A percentile compares a stretch with the other conserved stretches of the same genome.
These are phyloP conservation scores for Oscheius sp. DNA, from an alignment of 2,888 invertebrate genomes.

Conservation along the genomic window DNA sequence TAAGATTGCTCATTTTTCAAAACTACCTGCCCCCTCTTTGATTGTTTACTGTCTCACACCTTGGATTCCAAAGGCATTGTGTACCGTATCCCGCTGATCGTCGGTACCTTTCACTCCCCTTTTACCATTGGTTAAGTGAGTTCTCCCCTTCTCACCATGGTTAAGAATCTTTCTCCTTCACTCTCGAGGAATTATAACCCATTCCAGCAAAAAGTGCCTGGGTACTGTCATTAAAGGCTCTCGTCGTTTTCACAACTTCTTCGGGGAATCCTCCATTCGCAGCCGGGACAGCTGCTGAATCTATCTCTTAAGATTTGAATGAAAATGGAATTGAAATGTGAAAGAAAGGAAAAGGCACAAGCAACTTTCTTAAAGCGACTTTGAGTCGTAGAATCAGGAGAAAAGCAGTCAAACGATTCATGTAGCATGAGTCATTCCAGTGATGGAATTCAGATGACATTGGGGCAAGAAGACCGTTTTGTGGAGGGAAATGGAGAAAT, in stretches of 20 bases:
- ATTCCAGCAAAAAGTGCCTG: neutral
- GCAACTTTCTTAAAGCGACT: too few species aligned
- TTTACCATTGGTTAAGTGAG: neutral
- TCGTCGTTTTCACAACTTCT: conserved; percentile 1
- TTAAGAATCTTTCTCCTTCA: conserved; percentile 4
- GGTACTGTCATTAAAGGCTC: conserved; percentile 3
- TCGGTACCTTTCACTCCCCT: neutral
- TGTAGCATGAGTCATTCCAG: too few species aligned
- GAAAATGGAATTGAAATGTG: too few species aligned
- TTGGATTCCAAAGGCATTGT: conserved; percentile 12
- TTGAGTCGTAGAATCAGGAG: too few species aligned
- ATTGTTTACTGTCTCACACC: neutral
- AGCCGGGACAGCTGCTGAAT: conserved; percentile 26
- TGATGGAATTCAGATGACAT: too few species aligned
- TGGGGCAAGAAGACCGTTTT: too few species aligned
- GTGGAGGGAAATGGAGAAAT: too few species aligned
- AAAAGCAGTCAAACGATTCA: too few species aligned
- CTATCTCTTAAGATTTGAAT: too few species aligned
- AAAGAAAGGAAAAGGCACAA: too few species aligned
- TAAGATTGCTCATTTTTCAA: too few species aligned
- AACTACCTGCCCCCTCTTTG: too few species aligned
- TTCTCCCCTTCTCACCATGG: conserved; percentile 1
- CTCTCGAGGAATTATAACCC: neutral
- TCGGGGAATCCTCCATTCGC: conserved; percentile 15
- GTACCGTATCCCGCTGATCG: conserved; percentile 13